These are phyloP conservation scores for Odontophorus gujanensis DNA, from an alignment of 2,113 vertebrate genomes.

Conservation along the genomic window DNA sequence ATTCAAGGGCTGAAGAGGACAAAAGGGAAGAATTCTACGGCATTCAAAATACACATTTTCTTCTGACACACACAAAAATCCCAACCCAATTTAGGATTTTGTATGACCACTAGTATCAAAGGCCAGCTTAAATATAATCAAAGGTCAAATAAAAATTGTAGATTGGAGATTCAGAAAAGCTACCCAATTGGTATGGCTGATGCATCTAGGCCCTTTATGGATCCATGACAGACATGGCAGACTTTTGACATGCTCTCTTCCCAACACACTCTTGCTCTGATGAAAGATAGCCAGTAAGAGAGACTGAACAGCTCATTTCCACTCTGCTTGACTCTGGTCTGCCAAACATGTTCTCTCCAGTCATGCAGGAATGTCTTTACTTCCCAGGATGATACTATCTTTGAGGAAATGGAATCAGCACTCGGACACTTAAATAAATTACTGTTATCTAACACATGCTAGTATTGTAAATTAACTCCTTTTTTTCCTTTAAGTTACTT, in stretches of 20 bases:
- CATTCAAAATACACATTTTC: not conserved
- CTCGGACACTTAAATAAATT: not conserved
- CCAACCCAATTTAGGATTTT: rapidly evolving
- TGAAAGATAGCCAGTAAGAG: not conserved
- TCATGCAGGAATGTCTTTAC: not conserved
- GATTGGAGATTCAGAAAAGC: not conserved
- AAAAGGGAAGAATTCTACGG: not conserved
- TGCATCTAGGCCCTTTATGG: not conserved
- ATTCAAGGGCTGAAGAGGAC: not conserved
- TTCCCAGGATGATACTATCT: not conserved
- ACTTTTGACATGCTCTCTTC: not conserved
- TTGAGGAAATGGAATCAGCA: not conserved
- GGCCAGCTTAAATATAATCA: not conserved
- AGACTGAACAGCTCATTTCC: not conserved
- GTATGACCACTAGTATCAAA: not conserved
- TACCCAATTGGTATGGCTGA: not conserved
- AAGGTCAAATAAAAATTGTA: not conserved
- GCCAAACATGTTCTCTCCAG: not conserved
- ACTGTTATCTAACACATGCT: not conserved
- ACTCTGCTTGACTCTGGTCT: not conserved
- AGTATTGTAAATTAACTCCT: not conserved
- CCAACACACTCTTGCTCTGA: not conserved
- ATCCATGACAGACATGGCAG: not conserved
- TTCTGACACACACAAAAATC: not conserved
- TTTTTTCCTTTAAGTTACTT: not conserved